A percentile compares a stretch with the other conserved stretches of the same genome.
phyloP scores from a whole-genome alignment of 2,797 vertebrate species.

The Galago senegalensis region DNA sequence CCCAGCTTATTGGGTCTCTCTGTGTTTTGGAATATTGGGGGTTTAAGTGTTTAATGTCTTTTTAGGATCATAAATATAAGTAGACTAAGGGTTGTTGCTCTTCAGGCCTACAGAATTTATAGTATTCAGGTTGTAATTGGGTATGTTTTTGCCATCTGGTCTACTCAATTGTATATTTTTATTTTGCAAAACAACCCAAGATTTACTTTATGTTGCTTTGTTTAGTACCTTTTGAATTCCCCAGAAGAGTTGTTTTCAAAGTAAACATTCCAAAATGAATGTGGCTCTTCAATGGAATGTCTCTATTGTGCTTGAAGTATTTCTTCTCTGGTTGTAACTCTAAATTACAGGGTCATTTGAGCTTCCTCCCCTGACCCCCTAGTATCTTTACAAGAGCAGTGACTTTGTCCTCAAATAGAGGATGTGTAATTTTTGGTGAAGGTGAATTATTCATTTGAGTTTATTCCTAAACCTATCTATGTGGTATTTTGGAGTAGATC shows the following conservation, averaged over 20 bases:
- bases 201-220: conserved; percentile 72
- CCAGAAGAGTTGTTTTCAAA: conserved; percentile 73
- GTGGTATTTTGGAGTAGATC: conserved; percentile 59
- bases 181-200: conserved; percentile 74
- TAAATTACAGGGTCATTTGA: conserved; percentile 45
- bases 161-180: conserved; percentile 73
- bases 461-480: conserved; percentile 54
- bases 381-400: conserved; percentile 50
- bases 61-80: conserved; percentile 69
- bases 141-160: conserved; percentile 71
- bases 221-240: conserved; percentile 67
- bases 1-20: conserved; percentile 61
- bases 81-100: conserved; percentile 65
- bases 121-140: conserved; percentile 70
- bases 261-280: conserved; percentile 81
- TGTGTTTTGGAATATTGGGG: conserved; percentile 65
- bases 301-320: conserved; percentile 65
- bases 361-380: neutral
- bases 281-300: conserved; percentile 68
- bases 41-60: conserved; percentile 77
- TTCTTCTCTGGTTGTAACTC: conserved; percentile 60
- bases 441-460: conserved; percentile 66
- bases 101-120: conserved; percentile 66
- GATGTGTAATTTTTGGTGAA: conserved; percentile 66
- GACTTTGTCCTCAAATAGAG: conserved; percentile 67